Evolutionary conservation across 1,140 invertebrate genomes (phyloP), one percentile per base, ranked within the genome.

Genomic region (Tetragnatha versicolor): DNA sequence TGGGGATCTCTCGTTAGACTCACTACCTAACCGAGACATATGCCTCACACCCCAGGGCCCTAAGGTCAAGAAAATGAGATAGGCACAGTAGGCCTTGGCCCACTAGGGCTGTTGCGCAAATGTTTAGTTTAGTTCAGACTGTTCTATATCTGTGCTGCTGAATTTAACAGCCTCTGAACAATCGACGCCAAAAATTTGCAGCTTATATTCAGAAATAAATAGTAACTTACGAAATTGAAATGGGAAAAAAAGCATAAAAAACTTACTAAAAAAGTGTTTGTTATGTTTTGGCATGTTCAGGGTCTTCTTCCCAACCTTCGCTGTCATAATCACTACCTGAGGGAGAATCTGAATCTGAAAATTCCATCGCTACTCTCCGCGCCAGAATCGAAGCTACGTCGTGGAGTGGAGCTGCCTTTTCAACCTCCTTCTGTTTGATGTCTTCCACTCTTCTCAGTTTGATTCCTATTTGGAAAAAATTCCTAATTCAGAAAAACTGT

Each of bases 381-480:
- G 95, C 95, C 81, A 98, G 89, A 82, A 98, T 97, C 10, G 94
- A 96, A 17, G 96, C 96, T 4, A 98, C 96, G 87, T 98, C 96
- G 85, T 96, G 92, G 9, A 83, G 80, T 31, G 94, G 88, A 3
- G 91, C 91, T 78, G 93, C 92, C 79, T 88, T 85, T 79, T 88
- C 92, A 45, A 92, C 91, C 84, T 94, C 91, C 84, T 93, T 92
- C 81, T 92, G 89, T 83, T 93, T 92, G 58, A 89, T 92, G 82
- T 96, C 96, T 85, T 98, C 95, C 22, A 97, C 95, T 86, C 97
- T 96, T 31, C 95, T 89, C 73, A 98, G 87, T 84, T 94, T 94
- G 82, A 97, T 96, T 81, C 93, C 93, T 95, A 84, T 10, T 86
- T 83, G 70, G 75, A 79, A 78, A 80, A 3, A 29, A 6, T 22